Evolutionary conservation across 2,797 vertebrate genomes (phyloP).

Genomic region (Fundulus diaphanus): DNA sequence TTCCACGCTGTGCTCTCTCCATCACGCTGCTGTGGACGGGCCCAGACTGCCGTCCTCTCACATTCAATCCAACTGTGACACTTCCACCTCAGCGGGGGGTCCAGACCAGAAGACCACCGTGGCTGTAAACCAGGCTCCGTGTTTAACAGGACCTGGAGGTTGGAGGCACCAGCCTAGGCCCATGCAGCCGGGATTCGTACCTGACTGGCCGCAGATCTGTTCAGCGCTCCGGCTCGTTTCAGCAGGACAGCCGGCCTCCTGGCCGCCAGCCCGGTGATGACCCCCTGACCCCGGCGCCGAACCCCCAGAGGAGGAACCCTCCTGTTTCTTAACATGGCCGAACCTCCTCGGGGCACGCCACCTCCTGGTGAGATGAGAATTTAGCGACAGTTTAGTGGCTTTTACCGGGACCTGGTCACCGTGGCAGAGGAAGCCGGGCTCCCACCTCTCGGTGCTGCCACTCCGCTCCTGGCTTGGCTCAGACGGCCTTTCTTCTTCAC

Average conservation of each 20-base stretch:
- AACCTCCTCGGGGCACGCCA: constrained; percentile 81
- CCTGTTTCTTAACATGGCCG: constrained; percentile 78
- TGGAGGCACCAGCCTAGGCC: neutral
- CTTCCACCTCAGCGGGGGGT: neutral
- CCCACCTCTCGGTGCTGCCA: constrained; percentile 71
- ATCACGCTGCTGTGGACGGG: neutral
- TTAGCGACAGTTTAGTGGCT: neutral
- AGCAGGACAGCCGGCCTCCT: constrained; percentile 81
- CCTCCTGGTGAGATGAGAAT: constrained; percentile 72
- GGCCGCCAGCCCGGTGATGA: constrained; percentile 92
- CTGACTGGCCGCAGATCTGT: constrained; percentile 79
- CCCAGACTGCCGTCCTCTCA: neutral
- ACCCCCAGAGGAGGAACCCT: constrained; percentile 68
- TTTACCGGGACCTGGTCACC: neutral
- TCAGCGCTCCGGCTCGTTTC: constrained; percentile 86
- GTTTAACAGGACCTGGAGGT: too few relatives aligned
- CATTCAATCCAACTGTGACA: neutral
- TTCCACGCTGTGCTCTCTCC: neutral
- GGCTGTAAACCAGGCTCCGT: neutral
- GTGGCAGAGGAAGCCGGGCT: neutral
- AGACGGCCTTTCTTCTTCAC: constrained; percentile 80
- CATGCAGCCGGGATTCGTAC: too few relatives aligned
- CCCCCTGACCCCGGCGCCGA: constrained; percentile 86
- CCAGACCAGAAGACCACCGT: neutral
- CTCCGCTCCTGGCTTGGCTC: constrained; percentile 72